Percentiles rank a stretch among this genome's conserved stretches.
phyloP scores from a whole-genome alignment of 2,797 vertebrate species.

The Sus cebifrons region DNA sequence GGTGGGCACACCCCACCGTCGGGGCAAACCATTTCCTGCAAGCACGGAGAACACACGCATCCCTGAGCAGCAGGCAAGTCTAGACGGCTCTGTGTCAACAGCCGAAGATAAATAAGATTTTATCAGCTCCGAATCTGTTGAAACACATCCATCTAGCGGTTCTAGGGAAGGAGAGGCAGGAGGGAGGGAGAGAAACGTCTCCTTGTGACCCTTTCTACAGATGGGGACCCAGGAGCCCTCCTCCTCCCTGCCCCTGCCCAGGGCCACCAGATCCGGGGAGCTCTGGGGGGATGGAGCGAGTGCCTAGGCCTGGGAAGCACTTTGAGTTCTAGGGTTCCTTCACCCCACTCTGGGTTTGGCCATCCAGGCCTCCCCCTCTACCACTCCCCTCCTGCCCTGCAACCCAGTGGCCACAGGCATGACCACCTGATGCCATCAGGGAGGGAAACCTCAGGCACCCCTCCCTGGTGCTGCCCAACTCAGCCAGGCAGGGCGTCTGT shows the following conservation, averaged over 20 bases:
- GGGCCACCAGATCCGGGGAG: not conserved
- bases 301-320: not conserved
- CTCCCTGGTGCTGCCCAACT: rapidly evolving
- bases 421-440: not conserved
- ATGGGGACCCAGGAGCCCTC: not conserved
- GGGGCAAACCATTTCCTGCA: constrained; percentile 90
- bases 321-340: not conserved
- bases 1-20: constrained; percentile 84
- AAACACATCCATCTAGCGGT: constrained; percentile 92
- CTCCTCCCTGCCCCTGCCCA: not conserved
- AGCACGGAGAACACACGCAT: constrained; percentile 84
- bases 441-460: not conserved
- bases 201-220: not conserved
- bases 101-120: constrained; percentile 92
- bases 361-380: not conserved
- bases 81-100: constrained; percentile 91
- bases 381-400: not conserved
- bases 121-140: constrained; percentile 91
- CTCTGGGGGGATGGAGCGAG: not conserved
- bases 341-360: not conserved
- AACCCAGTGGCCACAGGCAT: not conserved
- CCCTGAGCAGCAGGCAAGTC: constrained; percentile 91
- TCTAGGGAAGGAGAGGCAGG: constrained; percentile 84
- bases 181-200: constrained; percentile 1
- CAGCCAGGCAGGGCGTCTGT: not conserved